Percentiles rank a stretch among this genome's conserved stretches.
phyloP scores from a whole-genome alignment of 2,888 invertebrate species.

The Nipponacmea schrenckii region DNA sequence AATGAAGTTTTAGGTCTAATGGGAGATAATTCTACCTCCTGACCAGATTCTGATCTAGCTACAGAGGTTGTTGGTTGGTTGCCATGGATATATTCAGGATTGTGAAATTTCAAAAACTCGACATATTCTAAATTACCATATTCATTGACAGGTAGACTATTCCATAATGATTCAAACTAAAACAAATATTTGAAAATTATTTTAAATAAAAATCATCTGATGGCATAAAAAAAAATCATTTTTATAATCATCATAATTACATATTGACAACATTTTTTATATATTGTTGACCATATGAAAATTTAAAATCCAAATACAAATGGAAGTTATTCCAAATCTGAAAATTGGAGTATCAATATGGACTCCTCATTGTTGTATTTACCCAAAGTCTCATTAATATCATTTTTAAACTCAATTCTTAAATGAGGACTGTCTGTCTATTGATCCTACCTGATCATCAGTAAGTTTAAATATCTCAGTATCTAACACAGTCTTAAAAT shows the following conservation, averaged over 20 bases:
- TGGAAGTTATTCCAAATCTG: no score
- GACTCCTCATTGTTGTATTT: no score
- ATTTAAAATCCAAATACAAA: no score
- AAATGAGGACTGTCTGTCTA: background rate
- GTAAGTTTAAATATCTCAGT: constrained; percentile 51
- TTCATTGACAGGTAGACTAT: constrained; percentile 52
- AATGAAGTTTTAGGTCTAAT: constrained; percentile 28
- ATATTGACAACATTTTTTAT: no score
- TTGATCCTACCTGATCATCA: constrained; percentile 57
- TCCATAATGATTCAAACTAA: constrained; percentile 62
- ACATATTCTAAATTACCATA: constrained; percentile 63
- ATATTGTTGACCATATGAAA: no score
- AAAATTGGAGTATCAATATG: no score
- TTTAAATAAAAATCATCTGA: no score
- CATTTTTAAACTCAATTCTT: no score
- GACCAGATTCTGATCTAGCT: constrained; percentile 19
- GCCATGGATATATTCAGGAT: constrained; percentile 4
- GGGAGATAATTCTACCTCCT: constrained; percentile 15
- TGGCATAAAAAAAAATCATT: no score
- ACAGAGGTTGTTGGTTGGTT: background rate
- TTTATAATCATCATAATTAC: no score
- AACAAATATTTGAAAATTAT: constrained; percentile 10
- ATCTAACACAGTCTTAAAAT: constrained; percentile 49
- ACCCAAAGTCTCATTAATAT: no score
- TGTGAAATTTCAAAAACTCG: constrained; percentile 45